phyloP scores from a whole-genome alignment of 2,797 vertebrate genomes.

The Syngnathus acus region DNA sequence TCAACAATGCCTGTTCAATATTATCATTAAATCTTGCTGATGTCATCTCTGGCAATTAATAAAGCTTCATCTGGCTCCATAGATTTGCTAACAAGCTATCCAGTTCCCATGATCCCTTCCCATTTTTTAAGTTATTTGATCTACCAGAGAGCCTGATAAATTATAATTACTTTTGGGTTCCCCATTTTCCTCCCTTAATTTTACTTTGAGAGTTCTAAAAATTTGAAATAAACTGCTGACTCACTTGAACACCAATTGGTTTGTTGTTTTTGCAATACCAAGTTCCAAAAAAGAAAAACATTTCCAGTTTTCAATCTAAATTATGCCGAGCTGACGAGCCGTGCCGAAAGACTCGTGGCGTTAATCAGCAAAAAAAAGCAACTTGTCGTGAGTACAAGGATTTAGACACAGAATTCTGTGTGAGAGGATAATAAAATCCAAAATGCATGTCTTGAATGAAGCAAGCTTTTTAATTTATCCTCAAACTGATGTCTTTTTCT shows the following conservation, averaged over 20 bases:
- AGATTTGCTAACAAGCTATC: neutral
- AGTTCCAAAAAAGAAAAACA: neutral
- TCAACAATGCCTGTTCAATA: conserved; percentile 2
- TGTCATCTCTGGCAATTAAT: conserved; percentile 7
- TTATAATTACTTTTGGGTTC: neutral
- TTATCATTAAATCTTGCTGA: conserved; percentile 3
- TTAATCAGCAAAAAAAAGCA: conserved; percentile 43
- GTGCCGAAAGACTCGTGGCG: conserved; percentile 31
- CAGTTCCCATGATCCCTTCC: neutral
- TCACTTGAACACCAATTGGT: neutral
- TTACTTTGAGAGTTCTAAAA: neutral
- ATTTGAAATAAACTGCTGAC: neutral
- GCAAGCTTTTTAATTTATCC: neutral
- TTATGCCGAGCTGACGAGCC: conserved; percentile 22
- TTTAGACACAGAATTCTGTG: conserved; percentile 1
- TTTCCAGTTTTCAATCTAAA: neutral
- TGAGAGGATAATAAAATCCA: conserved; percentile 30
- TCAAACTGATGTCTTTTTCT: neutral
- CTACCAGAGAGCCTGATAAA: neutral
- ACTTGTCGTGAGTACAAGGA: conserved; percentile 7
- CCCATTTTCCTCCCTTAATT: neutral
- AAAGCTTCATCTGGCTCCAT: conserved; percentile 4
- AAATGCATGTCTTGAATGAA: neutral
- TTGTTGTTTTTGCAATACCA: neutral
- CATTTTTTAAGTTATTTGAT: neutral